Base-by-base conservation (phyloP, 2,113 vertebrate species). In the Tetrao urogallus region DNA sequence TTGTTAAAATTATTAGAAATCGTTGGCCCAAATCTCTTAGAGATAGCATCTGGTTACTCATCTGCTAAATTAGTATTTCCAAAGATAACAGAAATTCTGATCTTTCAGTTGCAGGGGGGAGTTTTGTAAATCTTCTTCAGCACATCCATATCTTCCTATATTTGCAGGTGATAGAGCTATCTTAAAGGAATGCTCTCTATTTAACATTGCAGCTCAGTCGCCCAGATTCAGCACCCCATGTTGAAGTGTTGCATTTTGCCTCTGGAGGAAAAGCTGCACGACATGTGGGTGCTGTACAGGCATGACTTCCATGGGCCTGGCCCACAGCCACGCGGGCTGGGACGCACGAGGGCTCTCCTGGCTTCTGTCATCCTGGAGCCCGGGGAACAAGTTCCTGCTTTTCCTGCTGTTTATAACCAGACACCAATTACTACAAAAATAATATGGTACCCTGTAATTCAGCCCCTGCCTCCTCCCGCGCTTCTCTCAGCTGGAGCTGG, bases 1-100 rank as follows among this genome's bases (percentile, higher is more conserved):
- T 90, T 86, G 54, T 66, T 82, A 82, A 83, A 94, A 87, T 64
- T 79, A 56, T 72, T 80, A 95, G 88, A 89, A 82, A 89, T 92
- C 75, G 20, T 77, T 82, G 54, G 40, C 80, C 82, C 79, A 82
- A 61, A 82, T 92, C 76, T 87, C 82, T 47, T 76, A 73, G 64
- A 69, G 80, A 86, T 52, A 65, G 69, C 71, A 89, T 82, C 94
- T 87, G 69, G 61, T 67, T 82, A 88, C 56, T 96, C 65, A 67
- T 73, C 71, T 92, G 71, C 70, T 91, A 94, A 91, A 83, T 89
- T 45, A 73, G 61, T 84, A 38, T 82, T 91, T 94, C 92, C 52
- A 76, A 65, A 89, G 85, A 50, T n/a, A 86, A 71, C 85, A 92
- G 58, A 36, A 83, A 93, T 34, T 83, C 86, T 4, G 0, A 17